Evolutionary conservation across 1,140 invertebrate species (phyloP).

Genomic region (Adelges cooleyi): DNA sequence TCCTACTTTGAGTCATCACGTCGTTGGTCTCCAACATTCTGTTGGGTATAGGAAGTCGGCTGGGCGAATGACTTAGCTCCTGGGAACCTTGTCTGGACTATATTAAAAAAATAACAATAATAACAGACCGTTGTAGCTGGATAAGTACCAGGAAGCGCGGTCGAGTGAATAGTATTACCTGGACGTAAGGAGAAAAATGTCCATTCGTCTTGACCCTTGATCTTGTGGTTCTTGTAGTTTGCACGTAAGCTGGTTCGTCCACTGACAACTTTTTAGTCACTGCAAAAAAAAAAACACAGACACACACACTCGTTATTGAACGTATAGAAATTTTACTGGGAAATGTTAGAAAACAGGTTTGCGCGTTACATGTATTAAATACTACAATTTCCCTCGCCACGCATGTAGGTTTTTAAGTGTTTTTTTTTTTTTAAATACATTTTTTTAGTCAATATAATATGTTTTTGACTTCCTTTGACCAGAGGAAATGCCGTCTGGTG

Average conservation of each 20-base stretch:
- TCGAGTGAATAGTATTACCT: constrained; percentile 36
- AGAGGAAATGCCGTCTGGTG: too few species aligned
- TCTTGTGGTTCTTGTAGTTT: constrained; percentile 33
- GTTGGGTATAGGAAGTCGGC: constrained; percentile 33
- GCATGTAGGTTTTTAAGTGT: too few species aligned
- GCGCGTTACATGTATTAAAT: too few species aligned
- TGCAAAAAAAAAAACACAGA: not conserved
- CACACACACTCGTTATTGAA: not conserved
- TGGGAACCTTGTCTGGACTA: constrained; percentile 20
- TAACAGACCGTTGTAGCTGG: not conserved
- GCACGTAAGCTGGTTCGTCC: not conserved
- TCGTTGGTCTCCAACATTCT: constrained; percentile 25
- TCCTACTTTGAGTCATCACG: constrained; percentile 44
- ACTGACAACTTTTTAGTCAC: not conserved
- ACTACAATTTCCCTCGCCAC: too few species aligned
- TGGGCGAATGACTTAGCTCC: constrained; percentile 20
- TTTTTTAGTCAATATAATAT: too few species aligned
- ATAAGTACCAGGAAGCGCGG: not conserved
- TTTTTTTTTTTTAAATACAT: too few species aligned
- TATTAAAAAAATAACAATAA: not conserved
- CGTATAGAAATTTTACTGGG: too few species aligned
- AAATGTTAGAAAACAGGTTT: too few species aligned
- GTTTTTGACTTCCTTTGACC: too few species aligned
- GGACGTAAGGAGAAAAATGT: constrained; percentile 48
- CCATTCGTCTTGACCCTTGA: constrained; percentile 52